Conservation (phyloP, 2,797 vertebrate species). For the Arrhamphus sclerolepis region DNA sequence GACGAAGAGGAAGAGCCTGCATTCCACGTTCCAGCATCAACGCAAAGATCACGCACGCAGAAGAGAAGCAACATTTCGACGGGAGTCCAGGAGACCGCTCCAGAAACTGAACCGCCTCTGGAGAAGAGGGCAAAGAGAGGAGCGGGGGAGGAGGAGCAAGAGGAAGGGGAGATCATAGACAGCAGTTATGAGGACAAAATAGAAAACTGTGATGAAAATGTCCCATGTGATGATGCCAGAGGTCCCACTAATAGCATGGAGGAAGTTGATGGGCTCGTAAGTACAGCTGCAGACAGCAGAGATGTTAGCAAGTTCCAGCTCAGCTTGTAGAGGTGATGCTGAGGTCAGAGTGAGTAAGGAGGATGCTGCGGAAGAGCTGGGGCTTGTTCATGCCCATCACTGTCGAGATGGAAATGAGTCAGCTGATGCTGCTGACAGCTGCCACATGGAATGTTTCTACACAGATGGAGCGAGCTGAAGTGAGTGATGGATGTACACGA, state of each 20-base stretch:
- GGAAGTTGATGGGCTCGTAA: background rate
- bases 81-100: slow-evolving; percentile 15
- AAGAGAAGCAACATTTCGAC: slow-evolving; percentile 22
- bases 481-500: slow-evolving; percentile 18
- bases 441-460: slow-evolving; percentile 32
- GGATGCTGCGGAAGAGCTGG: slow-evolving; percentile 10
- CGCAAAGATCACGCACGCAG: background rate
- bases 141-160: slow-evolving; percentile 47
- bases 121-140: slow-evolving; percentile 59
- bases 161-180: slow-evolving; percentile 81
- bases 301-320: background rate
- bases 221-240: background rate
- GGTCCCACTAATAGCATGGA: background rate
- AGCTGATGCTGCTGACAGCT: slow-evolving; percentile 36
- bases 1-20: slow-evolving; percentile 19
- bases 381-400: slow-evolving; percentile 27
- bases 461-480: slow-evolving; percentile 33
- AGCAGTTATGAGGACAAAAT: slow-evolving; percentile 60
- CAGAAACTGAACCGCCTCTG: slow-evolving; percentile 42
- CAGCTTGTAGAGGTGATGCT: slow-evolving; percentile 24
- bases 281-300: slow-evolving; percentile 9
- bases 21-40: slow-evolving; percentile 13
- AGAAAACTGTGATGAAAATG: background rate
- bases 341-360: slow-evolving; percentile 49
- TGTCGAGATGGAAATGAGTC: slow-evolving; percentile 44